Base-by-base conservation (phyloP, 23 tunicate genomes). In the Diplosoma virens region DNA sequence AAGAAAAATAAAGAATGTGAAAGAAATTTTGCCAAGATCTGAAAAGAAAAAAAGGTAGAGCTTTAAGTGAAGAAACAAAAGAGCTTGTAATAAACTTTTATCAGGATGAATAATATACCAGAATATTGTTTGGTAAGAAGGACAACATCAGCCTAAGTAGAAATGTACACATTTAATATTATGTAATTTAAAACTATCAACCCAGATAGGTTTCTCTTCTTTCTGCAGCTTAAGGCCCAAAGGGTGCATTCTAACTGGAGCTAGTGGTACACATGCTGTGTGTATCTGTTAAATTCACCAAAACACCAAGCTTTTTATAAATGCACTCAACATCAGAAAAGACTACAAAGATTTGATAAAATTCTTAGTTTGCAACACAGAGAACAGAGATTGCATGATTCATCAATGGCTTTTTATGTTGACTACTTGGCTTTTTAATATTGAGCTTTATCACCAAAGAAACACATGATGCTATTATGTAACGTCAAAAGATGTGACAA, bases 271-370 rank as follows among this genome's bases (percentile, higher is more conserved):
- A 58, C 74, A 76, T 58, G 54, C 69, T 26, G 81, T 76, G 74
- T 76, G 81, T 61, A 73, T 76, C 22, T 76, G 81, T 53, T 59
- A 73, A 50, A 76, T 76, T 9, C 81, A 76, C 37, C 79, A 74
- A 54, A 74, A 74, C 26, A 47, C 61, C 68, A 76, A 47, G 21
- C 69, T 76, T 7, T 20, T 76, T 21, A 6, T 76, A 33, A 56
- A 18, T 58, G 48, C 81, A 6, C 65, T 37, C 5, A 53, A 76
- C 69, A 76, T 21, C 32, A 59, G 37, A 54, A 23, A 59, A 59
- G 61, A 28, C 3, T 76, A 76, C 69, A 56, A 56, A 25, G 81
- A 76, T 58, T 32, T 76, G 61, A 76, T 76, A 35, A 35, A 58
- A 25, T 35, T 76, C 65, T 29, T 58, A 30, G 68, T 59, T 20